Base-by-base conservation (phyloP, 2,797 vertebrate species). In the Scolopax bukidnonensis region DNA sequence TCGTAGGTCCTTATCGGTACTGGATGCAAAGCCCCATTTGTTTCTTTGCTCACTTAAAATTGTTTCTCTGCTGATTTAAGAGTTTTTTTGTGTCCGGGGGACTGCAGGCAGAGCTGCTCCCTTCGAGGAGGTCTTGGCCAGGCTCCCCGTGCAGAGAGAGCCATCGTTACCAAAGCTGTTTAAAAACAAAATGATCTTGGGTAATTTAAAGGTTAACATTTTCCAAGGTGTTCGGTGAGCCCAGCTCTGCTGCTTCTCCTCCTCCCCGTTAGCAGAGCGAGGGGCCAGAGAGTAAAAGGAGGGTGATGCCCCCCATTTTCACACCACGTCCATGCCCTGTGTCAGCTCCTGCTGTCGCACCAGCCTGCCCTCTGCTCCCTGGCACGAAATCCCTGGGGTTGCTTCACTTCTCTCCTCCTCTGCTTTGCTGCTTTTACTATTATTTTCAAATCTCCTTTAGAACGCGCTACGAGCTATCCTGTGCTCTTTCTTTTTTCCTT, bases 401-500 rank as follows among this genome's bases (percentile, higher is more conserved):
- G 56, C 71, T 84, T 87, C 70, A 12, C 54, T 90, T 38, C 67
- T 65, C 24, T 75, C 69, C 64, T 87, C 7, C 0, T 50, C 43
- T 36, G 77, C 93, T 88, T 75, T 82, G 75, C 83, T 89, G 82
- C 89, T 93, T 84, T 57, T 61, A 23, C 81, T 40, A 0, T 16
- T 32, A 3, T 28, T 68, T 73, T 67, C 12, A 14, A 33, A 6
- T 40, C 70, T 76, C 59, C 67, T 71, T 10, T 28, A 9, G n/a
- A 83, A 50, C 6, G 78, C 75, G 3, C 93, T 79, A 0, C 9
- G 76, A 97, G 93, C 93, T 95, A 48, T 95, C 88, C 89, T 97
- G 27, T 96, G 95, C 94, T 94, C 9, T 95, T 92, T 97, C 94
- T 97, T 71, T 97, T 95, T 96, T 96, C 84, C 96, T 97, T 94